These are phyloP conservation scores for Lagopus muta DNA, from an alignment of 2,113 vertebrate species.

Conservation along the genomic window DNA sequence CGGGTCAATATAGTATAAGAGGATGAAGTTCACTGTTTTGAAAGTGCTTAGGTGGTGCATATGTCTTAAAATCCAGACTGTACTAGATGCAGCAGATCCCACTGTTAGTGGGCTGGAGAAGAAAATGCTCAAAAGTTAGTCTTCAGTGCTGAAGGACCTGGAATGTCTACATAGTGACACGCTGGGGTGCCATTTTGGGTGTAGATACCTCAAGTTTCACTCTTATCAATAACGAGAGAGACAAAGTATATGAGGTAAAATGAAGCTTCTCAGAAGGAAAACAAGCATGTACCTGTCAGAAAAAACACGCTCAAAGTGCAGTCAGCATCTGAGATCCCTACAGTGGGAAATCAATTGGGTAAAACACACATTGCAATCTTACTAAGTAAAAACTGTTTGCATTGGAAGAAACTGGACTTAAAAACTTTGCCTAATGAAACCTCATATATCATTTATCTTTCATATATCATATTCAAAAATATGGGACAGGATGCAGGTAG, in stretches of 20 bases:
- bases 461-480: not conserved
- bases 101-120: not conserved
- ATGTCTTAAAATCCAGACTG: not conserved
- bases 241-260: not conserved
- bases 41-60: not conserved
- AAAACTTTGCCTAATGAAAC: not conserved
- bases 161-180: not conserved
- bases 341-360: not conserved
- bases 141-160: not conserved
- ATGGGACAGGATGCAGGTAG: not conserved
- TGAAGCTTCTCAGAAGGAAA: not conserved
- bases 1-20: not conserved
- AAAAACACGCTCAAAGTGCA: not conserved
- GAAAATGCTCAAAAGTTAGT: not conserved
- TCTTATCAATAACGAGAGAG: not conserved
- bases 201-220: not conserved
- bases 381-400: not conserved
- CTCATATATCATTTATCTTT: too few relatives aligned
- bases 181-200: not conserved
- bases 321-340: not conserved
- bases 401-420: not conserved
- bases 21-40: not conserved
- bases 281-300: not conserved
- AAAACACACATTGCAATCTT: not conserved
- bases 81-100: not conserved